Evolutionary conservation across 1,140 invertebrate species (phyloP).

Genomic region (Drosophila bocki): DNA sequence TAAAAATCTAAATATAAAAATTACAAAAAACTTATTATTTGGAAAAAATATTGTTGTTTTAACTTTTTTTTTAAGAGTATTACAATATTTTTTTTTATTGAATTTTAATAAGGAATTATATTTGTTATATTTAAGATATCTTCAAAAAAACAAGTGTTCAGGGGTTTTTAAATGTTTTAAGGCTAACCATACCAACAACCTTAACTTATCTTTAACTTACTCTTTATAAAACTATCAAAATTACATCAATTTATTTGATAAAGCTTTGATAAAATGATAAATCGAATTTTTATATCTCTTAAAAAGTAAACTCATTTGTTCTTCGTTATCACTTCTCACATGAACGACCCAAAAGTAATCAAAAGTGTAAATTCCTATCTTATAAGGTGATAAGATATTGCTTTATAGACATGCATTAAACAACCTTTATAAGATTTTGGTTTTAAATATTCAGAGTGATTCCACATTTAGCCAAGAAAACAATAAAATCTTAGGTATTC

Average conservation of each 20-base stretch:
- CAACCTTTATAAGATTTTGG: neutral
- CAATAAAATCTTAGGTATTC: too few relatives aligned
- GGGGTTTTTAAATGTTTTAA: too few relatives aligned
- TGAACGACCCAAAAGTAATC: neutral
- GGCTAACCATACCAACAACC: too few relatives aligned
- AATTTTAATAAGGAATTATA: too few relatives aligned
- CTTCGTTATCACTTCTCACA: neutral
- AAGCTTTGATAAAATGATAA: conserved; percentile 1
- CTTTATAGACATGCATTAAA: neutral
- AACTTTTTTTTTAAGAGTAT: too few relatives aligned
- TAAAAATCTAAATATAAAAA: neutral
- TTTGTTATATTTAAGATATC: too few relatives aligned
- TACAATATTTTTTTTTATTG: too few relatives aligned
- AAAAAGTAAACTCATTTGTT: too few relatives aligned
- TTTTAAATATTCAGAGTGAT: neutral
- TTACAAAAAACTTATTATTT: too few relatives aligned
- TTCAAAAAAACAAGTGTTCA: too few relatives aligned
- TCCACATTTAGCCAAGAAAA: neutral
- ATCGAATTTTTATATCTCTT: neutral
- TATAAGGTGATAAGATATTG: conserved; percentile 1
- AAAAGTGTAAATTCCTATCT: neutral
- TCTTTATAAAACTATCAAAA: neutral
- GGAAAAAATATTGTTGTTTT: too few relatives aligned
- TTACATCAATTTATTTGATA: neutral
- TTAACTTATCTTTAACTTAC: neutral